Evolutionary conservation across 2,797 vertebrate species (phyloP).

Genomic region (Monodelphis domestica): DNA sequence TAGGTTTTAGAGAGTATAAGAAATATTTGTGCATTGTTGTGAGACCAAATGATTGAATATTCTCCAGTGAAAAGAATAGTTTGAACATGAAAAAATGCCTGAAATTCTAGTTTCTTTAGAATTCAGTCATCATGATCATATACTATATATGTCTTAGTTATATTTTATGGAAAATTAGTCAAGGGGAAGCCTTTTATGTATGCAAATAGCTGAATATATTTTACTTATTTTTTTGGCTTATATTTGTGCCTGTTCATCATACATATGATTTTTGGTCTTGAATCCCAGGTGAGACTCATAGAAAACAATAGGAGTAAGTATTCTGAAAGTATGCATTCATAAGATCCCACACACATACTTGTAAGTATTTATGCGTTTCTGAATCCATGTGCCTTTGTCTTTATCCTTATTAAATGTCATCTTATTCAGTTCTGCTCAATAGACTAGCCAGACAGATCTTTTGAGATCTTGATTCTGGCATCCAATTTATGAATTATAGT

Average conservation of each 20-base stretch:
- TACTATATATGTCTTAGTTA: background rate
- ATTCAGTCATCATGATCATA: background rate
- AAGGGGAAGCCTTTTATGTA: background rate
- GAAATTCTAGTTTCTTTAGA: background rate
- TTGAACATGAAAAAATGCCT: conserved; percentile 1
- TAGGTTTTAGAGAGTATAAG: conserved; percentile 38
- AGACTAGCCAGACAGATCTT: background rate
- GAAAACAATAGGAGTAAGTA: background rate
- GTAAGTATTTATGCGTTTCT: background rate
- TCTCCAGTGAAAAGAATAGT: background rate
- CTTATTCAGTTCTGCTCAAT: background rate
- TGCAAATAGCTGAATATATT: background rate
- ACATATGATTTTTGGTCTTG: background rate
- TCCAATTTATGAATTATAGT: background rate
- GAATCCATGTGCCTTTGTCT: background rate
- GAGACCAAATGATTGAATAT: conserved; percentile 18
- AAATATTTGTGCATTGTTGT: conserved; percentile 22
- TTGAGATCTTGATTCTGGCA: background rate
- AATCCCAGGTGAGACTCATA: background rate
- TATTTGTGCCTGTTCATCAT: background rate
- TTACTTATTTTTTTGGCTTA: background rate
- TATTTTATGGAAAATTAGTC: background rate
- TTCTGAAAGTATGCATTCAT: background rate
- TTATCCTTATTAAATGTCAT: background rate
- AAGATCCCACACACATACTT: background rate